Evolutionary conservation across 2,888 invertebrate genomes (phyloP).

Genomic region (Leptopilina syphax): DNA sequence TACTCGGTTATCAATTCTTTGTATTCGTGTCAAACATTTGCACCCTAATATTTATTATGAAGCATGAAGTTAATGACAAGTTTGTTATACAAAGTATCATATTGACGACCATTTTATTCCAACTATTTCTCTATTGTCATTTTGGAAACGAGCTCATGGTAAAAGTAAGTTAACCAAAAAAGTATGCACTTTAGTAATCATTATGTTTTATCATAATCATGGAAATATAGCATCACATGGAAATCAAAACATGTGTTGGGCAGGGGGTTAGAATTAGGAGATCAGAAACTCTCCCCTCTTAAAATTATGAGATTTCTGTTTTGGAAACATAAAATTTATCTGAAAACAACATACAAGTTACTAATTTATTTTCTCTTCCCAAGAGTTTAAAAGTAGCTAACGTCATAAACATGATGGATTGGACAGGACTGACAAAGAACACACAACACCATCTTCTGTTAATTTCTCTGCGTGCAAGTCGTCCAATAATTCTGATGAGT

Average conservation of each 20-base stretch:
- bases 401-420: slow-evolving; percentile 62
- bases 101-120: slow-evolving; percentile 49
- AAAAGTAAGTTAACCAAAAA: slow-evolving; percentile 52
- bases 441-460: slow-evolving; percentile 58
- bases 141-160: slow-evolving; percentile 63
- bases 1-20: not conserved
- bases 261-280: too few species aligned
- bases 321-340: too few species aligned
- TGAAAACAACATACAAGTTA: too few species aligned
- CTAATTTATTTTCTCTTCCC: not conserved
- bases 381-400: slow-evolving; percentile 59
- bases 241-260: too few species aligned
- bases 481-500: slow-evolving; percentile 62
- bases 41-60: not conserved
- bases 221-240: too few species aligned
- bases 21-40: not conserved
- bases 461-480: slow-evolving; percentile 59
- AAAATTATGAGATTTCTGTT: too few species aligned
- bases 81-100: not conserved
- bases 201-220: too few species aligned
- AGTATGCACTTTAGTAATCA: too few species aligned
- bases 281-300: too few species aligned
- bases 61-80: too few species aligned
- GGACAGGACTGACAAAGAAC: slow-evolving; percentile 54
- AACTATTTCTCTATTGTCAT: slow-evolving; percentile 65